Evolutionary conservation across 2,888 invertebrate genomes (phyloP).

Genomic region (Drosophila eohydei): DNA sequence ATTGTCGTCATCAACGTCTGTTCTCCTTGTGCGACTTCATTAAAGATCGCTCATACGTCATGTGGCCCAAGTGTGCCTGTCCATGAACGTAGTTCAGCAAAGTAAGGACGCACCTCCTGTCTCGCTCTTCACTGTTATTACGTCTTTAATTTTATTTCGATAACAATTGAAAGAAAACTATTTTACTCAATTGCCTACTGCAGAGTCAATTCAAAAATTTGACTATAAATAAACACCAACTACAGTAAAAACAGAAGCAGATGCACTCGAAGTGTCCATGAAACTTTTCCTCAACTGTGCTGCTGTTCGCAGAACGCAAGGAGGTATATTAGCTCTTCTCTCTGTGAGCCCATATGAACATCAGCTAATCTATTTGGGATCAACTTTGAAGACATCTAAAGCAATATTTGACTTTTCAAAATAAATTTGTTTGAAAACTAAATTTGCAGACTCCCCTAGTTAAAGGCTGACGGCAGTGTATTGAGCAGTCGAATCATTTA

Average conservation of each 20-base stretch:
- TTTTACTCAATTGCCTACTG: constrained; percentile 51
- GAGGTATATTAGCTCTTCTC: neutral
- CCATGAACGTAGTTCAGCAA: constrained; percentile 38
- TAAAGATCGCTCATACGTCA: constrained; percentile 70
- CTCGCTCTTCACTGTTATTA: constrained; percentile 14
- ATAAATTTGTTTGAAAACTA: neutral
- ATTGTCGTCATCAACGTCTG: constrained; percentile 48
- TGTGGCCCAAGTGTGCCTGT: constrained; percentile 14
- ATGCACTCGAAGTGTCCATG: constrained; percentile 11
- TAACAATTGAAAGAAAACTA: constrained; percentile 40
- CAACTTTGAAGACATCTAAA: no score
- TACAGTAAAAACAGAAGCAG: constrained; percentile 7
- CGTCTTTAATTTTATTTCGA: constrained; percentile 39
- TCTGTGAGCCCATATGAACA: neutral
- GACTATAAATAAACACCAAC: constrained; percentile 60
- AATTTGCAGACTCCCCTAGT: neutral
- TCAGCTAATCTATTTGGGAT: neutral
- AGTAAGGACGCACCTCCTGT: constrained; percentile 52
- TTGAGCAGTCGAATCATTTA: neutral
- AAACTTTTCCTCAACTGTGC: constrained; percentile 47
- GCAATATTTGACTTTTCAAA: neutral
- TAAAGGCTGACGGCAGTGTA: neutral
- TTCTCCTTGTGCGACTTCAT: constrained; percentile 52
- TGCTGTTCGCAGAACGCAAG: neutral
- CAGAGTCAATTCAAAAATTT: constrained; percentile 46